Conservation (phyloP, 1,140 invertebrate genomes). For the Drosophila quadrilineata region DNA sequence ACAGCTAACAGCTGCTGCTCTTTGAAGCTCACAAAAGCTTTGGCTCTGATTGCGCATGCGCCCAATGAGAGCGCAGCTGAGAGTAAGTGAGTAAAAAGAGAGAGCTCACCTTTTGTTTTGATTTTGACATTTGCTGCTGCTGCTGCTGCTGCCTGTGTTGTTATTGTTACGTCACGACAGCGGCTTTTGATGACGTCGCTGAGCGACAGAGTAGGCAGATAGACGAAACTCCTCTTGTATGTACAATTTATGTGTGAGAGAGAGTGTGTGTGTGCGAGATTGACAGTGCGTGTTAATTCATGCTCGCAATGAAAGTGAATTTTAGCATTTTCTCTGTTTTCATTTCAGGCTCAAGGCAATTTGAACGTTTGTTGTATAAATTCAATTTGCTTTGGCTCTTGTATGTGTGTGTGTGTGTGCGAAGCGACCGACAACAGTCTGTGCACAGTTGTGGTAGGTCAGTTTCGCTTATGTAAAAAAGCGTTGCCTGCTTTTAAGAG, state of each 20-base stretch:
- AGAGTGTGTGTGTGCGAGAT: conserved; percentile 5
- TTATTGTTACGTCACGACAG: conserved; percentile 20
- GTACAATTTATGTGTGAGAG: background rate
- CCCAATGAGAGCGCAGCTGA: background rate
- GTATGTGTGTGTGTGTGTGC: background rate
- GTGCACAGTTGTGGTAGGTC: background rate
- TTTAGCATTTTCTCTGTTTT: background rate
- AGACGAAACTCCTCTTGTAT: too few relatives aligned
- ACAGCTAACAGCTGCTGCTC: too few relatives aligned
- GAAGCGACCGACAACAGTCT: background rate
- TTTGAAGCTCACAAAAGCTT: conserved; percentile 31
- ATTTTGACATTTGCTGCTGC: conserved; percentile 8
- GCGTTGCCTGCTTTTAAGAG: conserved; percentile 20
- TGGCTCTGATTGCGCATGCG: conserved; percentile 30
- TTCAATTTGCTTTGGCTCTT: conserved; percentile 13
- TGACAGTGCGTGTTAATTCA: conserved; percentile 17
- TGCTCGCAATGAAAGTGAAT: conserved; percentile 30
- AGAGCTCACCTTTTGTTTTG: conserved; percentile 13
- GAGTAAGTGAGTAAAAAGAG: background rate
- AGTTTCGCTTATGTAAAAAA: conserved; percentile 1
- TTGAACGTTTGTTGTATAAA: conserved; percentile 16
- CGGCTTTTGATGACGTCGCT: conserved; percentile 28
- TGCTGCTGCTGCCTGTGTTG: background rate
- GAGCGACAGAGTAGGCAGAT: background rate
- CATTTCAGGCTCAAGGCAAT: conserved; percentile 14